Evolutionary conservation across 2,888 invertebrate species (phyloP).

Genomic region (Tipula unca): DNA sequence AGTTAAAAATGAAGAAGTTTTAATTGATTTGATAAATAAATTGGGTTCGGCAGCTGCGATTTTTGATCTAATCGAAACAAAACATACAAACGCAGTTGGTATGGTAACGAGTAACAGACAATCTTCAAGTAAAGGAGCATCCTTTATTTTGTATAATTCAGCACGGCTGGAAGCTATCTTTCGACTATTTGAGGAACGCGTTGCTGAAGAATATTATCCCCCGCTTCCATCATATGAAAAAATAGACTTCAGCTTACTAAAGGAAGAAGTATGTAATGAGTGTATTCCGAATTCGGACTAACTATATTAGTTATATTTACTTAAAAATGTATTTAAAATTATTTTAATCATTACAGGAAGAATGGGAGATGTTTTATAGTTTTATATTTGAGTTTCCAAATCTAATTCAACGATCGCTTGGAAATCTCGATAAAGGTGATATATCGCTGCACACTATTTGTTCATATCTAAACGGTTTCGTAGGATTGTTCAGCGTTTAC

Average conservation of each 20-base stretch:
- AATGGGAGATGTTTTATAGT: conserved; percentile 65
- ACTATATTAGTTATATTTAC: too few species aligned
- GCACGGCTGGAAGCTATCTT: conserved; percentile 60
- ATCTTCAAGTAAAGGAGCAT: conserved; percentile 44
- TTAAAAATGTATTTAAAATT: too few species aligned
- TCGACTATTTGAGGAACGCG: conserved; percentile 52
- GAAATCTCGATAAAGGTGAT: conserved; percentile 44
- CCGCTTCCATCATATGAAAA: conserved; percentile 48
- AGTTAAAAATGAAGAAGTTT: conserved; percentile 43
- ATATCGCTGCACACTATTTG: conserved; percentile 57
- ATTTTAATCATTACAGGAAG: conserved; percentile 49
- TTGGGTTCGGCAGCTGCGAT: conserved; percentile 57
- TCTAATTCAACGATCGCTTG: conserved; percentile 48
- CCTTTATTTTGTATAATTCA: conserved; percentile 71
- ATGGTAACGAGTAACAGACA: conserved; percentile 34
- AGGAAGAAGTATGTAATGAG: conserved; percentile 50
- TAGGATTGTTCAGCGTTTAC: conserved; percentile 61
- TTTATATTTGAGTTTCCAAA: conserved; percentile 57
- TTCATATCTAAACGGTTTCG: conserved; percentile 53
- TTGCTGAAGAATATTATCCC: conserved; percentile 49
- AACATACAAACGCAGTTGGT: conserved; percentile 49
- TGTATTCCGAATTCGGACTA: too few species aligned
- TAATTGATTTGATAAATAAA: conserved; percentile 48
- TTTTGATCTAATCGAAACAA: conserved; percentile 61
- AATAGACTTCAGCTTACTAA: conserved; percentile 54